These are phyloP conservation scores for Oophaga pumilio DNA, from an alignment of 2,113 vertebrate species.

Conservation along the genomic window DNA sequence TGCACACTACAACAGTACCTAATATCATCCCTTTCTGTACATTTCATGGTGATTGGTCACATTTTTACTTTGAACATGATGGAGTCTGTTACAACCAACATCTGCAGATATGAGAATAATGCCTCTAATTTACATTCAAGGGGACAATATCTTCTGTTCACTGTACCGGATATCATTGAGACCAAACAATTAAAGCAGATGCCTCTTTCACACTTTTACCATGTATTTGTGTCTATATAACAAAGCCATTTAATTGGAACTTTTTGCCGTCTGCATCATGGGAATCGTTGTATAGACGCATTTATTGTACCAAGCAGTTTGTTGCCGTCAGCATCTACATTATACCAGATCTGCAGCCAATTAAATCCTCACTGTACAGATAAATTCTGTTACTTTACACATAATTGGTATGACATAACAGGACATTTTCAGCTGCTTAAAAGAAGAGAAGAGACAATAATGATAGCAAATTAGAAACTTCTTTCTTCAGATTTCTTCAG, in stretches of 20 bases:
- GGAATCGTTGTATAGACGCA: conserved; percentile 6
- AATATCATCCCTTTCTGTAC: neutral
- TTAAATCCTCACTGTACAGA: neutral
- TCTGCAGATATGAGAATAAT: conserved; percentile 37
- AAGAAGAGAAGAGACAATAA: neutral
- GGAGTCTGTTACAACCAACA: conserved; percentile 19
- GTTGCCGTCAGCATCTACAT: conserved; percentile 10
- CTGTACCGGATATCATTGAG: conserved; percentile 35
- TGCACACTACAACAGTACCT: neutral
- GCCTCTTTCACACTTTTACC: conserved; percentile 28
- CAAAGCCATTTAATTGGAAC: conserved; percentile 38
- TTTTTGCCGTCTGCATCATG: conserved; percentile 14
- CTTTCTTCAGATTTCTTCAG: neutral
- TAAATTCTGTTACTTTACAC: neutral
- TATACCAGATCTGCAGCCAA: neutral
- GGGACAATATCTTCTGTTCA: conserved; percentile 28
- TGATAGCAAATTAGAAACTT: neutral
- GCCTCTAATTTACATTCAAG: conserved; percentile 43
- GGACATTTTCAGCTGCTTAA: neutral
- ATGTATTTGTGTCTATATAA: conserved; percentile 9
- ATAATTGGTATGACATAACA: neutral
- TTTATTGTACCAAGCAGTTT: conserved; percentile 13
- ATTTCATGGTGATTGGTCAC: neutral
- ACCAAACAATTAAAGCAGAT: conserved; percentile 41
- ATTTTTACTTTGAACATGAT: conserved; percentile 16